Base-by-base conservation (phyloP, 2,888 invertebrate species). In the Drosophila lutescens region DNA sequence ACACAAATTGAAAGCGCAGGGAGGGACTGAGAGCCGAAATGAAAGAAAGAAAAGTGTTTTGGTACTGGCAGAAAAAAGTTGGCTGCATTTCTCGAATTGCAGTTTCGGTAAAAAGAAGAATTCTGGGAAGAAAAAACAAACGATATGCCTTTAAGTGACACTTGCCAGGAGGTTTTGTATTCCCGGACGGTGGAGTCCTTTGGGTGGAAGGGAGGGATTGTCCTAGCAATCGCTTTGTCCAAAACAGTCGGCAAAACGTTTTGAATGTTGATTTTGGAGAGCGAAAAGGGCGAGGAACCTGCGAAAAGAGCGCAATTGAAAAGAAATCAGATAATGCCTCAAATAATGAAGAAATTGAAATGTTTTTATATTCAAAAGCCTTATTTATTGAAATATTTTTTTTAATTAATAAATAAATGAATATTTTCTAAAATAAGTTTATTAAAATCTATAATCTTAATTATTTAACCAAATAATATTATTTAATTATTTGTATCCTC, bases 1-100 rank as follows among this genome's bases (percentile, higher is more conserved):
- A 81, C 82, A 86, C 87, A 81, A 88, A 81, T 79, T 83, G 87
- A 81, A 83, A 86, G 75, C 76, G 76, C 72, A 43, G 60, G 70
- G 56, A 53, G 65, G 46, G 38, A n/a, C 36, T 10, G 66, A 23
- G 66, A 23, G 15, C 44, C 51, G 51, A 53, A 46, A 40, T 54
- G 55, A 74, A 50, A 59, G 66, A 68, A 65, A 68, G 43, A 69
- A 76, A 62, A 70, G 23, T 58, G 47, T 41, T 72, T 66, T 65
- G 46, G 46, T 30, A 54, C 56, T 36, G 46, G 49, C 61, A 46
- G 58, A 55, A 46, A 56, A 53, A 75, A 67, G 53, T 76, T 70
- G 62, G 67, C 51, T 79, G 87, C 85, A 84, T 84, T 74, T 57
- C 81, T 74, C 60, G 67, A 65, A 80, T 74, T 74, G 69, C 78